phyloP scores from a whole-genome alignment of 2,113 vertebrate genomes.

The Seriola quinqueradiata region DNA sequence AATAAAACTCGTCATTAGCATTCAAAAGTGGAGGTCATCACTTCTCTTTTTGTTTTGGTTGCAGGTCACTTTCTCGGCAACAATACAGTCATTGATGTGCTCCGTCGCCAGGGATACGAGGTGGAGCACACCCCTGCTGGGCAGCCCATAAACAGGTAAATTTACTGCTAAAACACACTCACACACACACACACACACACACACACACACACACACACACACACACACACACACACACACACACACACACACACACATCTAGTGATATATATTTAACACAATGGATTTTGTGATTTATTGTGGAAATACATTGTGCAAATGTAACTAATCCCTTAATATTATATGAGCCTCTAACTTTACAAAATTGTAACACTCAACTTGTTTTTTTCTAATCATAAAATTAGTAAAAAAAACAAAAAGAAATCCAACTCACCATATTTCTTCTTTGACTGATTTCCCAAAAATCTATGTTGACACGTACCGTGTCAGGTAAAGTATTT shows the following conservation, averaged over 20 bases:
- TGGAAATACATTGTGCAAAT: not conserved
- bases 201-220: conserved; percentile 27
- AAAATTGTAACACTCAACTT: not conserved
- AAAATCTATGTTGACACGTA: not conserved
- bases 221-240: conserved; percentile 37
- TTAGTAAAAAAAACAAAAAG: not conserved
- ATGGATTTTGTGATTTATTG: conserved; percentile 11
- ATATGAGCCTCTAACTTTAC: not conserved
- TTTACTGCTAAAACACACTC: conserved; percentile 26
- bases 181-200: conserved; percentile 36
- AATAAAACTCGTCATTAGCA: conserved; percentile 17
- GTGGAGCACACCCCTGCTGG: conserved; percentile 91
- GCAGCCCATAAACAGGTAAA: conserved; percentile 88
- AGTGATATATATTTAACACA: not conserved
- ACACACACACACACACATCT: conserved; percentile 17
- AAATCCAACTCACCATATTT: not conserved
- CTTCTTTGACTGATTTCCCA: not conserved
- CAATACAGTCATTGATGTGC: conserved; percentile 92
- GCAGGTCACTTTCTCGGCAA: conserved; percentile 95
- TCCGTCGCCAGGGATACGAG: conserved; percentile 89
- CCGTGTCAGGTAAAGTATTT: not conserved
- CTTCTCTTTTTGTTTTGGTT: conserved; percentile 66
- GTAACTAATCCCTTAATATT: not conserved
- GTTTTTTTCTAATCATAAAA: not conserved
- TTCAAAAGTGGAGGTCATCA: conserved; percentile 1